Evolutionary conservation across 2,888 invertebrate genomes (phyloP).

Genomic region (Ypsolopha scabrella): DNA sequence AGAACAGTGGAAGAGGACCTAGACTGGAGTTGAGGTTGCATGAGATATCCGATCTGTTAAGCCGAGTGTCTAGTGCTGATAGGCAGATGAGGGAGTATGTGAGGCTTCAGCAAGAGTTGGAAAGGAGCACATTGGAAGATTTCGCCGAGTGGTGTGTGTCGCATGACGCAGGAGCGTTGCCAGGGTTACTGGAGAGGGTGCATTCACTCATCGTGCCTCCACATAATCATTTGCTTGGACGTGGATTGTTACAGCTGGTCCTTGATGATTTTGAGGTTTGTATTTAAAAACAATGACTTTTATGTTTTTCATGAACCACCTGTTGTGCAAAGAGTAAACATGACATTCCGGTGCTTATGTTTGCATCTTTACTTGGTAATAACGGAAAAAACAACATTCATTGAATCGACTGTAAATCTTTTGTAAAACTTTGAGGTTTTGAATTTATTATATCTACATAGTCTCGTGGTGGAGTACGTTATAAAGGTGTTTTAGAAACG

Average conservation of each 20-base stretch:
- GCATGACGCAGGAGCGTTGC: constrained; percentile 74
- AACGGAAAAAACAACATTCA: no score
- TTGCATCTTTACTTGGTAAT: no score
- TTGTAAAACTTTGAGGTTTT: no score
- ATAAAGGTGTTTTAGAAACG: no score
- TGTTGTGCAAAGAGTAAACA: no score
- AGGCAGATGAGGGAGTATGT: constrained; percentile 72
- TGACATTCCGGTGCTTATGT: no score
- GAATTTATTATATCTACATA: no score
- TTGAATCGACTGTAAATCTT: no score
- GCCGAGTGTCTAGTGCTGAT: constrained; percentile 71
- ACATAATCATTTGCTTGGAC: constrained; percentile 46
- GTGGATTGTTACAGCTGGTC: constrained; percentile 50
- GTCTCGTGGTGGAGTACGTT: no score
- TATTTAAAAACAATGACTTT: constrained; percentile 5
- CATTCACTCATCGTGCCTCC: constrained; percentile 72
- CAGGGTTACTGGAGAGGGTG: constrained; percentile 74
- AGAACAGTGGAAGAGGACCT: constrained; percentile 43
- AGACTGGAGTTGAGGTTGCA: constrained; percentile 72
- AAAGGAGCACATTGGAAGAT: constrained; percentile 75
- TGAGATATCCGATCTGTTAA: constrained; percentile 71
- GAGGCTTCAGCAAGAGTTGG: constrained; percentile 60
- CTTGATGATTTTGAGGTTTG: constrained; percentile 49
- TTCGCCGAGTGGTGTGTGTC: constrained; percentile 80
- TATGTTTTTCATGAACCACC: no score